Evolutionary conservation across 2,113 vertebrate genomes (phyloP), one percentile per base, ranked within the genome.

Genomic region (Merops nubicus): DNA sequence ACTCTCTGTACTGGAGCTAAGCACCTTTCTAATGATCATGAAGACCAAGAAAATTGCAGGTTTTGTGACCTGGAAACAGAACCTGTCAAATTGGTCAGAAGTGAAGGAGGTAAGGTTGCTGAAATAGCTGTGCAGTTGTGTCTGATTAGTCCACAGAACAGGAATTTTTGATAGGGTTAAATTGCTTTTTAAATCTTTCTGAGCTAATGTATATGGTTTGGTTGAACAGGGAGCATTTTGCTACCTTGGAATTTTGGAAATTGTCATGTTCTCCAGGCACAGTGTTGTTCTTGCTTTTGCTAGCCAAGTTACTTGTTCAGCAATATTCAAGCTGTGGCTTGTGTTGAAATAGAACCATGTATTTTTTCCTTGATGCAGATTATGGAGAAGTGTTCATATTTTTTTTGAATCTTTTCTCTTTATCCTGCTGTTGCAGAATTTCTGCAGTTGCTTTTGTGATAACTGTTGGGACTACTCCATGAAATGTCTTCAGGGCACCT

Each of bases 81-180:
- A 84, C 98, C 98, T 76, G 93, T 98, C 78, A 98, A 96, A 92
- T 12, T 98, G 88, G 80, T 78, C 56, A 93, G 88, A 94, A 93
- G 81, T 84, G 92, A 96, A 94, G 63, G 89, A 93, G 98, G 98
- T 98, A 88, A 97, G 96, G 79, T 74, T 68, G 31, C n/a, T 25
- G 12, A 88, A 94, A 84, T 31, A 90, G 40, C 42, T 91, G 4
- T 65, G 36, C 20, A 43, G 43, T 76, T 85, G 36, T 88, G 50
- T 53, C 36, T 64, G 21, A 75, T 68, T 51, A 63, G 63, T 80
- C 19, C 65, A 53, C 15, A 70, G 54, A 75, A 60, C 1, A 70
- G 28, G 45, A 56, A 2, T 10, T 6, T 89, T 86, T 56, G 20
- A 8, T 62, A 34, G 22, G 11, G 11, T 51, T 70, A 47, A 15